These are phyloP conservation scores for Lithobates sylvaticus DNA, from an alignment of 2,797 vertebrate genomes.

Conservation along the genomic window DNA sequence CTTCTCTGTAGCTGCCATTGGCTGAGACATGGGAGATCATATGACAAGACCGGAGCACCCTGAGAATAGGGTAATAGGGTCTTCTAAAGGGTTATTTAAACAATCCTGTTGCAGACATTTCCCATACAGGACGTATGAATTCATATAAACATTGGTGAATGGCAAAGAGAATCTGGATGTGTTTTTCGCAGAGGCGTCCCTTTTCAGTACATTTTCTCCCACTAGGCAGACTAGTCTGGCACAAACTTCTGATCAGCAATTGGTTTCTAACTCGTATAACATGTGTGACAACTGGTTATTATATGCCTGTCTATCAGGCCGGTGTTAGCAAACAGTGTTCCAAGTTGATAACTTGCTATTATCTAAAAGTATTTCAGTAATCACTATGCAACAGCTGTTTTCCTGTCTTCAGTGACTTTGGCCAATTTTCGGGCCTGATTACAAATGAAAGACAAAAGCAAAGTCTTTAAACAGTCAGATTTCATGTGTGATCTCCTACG, in stretches of 20 bases:
- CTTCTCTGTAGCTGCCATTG: no score
- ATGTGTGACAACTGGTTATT: slow-evolving; percentile 11
- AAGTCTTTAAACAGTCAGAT: slow-evolving; percentile 24
- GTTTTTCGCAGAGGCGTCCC: no score
- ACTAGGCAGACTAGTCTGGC: background rate
- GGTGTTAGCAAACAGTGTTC: background rate
- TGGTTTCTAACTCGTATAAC: background rate
- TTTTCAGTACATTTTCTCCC: no score
- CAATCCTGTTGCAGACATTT: no score
- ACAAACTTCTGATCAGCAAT: background rate
- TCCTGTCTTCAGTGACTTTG: slow-evolving; percentile 25
- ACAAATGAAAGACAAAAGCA: slow-evolving; percentile 39
- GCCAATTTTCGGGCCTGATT: slow-evolving; percentile 26
- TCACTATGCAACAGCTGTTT: slow-evolving; percentile 33
- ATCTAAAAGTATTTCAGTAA: slow-evolving; percentile 32
- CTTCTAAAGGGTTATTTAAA: no score
- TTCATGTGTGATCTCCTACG: slow-evolving; percentile 28
- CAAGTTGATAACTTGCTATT: slow-evolving; percentile 38
- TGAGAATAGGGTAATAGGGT: no score
- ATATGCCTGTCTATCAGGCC: slow-evolving; percentile 14
- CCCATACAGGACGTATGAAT: no score
- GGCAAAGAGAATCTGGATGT: no score
- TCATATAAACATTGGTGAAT: no score
- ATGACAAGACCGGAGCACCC: no score
- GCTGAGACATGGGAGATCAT: no score